phyloP scores from a whole-genome alignment of 2,888 invertebrate genomes.

The Drosophila tanythrix region DNA sequence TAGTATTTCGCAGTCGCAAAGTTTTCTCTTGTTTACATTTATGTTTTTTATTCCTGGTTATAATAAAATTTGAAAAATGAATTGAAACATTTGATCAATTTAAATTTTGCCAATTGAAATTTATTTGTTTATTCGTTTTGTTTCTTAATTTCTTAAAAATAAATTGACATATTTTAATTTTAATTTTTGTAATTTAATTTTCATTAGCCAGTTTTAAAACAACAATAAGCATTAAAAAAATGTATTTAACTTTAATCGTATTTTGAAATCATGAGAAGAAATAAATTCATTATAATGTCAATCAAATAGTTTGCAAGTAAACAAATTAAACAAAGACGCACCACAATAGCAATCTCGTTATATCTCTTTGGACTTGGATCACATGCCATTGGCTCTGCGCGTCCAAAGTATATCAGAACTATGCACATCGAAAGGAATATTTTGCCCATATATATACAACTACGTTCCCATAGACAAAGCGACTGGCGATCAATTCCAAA shows the following conservation, averaged over 20 bases:
- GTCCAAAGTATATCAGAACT: constrained; percentile 41
- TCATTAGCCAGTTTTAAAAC: too few species aligned
- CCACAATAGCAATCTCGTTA: constrained; percentile 29
- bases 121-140: too few species aligned
- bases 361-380: constrained; percentile 49
- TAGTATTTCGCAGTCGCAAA: too few species aligned
- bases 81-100: too few species aligned
- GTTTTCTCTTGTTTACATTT: too few species aligned
- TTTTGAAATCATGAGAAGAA: constrained; percentile 16
- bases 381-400: constrained; percentile 33
- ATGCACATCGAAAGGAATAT: constrained; percentile 25
- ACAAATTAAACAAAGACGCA: constrained; percentile 27
- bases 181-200: too few species aligned
- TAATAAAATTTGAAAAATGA: too few species aligned
- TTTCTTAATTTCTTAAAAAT: too few species aligned
- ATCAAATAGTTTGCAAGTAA: constrained; percentile 10
- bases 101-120: too few species aligned
- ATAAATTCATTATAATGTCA: constrained; percentile 18
- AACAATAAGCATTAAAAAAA: too few species aligned
- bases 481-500: constrained; percentile 17
- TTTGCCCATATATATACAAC: constrained; percentile 42
- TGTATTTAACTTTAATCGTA: constrained; percentile 1
- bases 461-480: constrained; percentile 39
- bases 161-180: too few species aligned
- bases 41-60: too few species aligned